A percentile compares a stretch with the other conserved stretches of the same genome.
Evolutionary conservation across 2,888 invertebrate species (phyloP).

Genomic region (Iselma pallidipennis): DNA sequence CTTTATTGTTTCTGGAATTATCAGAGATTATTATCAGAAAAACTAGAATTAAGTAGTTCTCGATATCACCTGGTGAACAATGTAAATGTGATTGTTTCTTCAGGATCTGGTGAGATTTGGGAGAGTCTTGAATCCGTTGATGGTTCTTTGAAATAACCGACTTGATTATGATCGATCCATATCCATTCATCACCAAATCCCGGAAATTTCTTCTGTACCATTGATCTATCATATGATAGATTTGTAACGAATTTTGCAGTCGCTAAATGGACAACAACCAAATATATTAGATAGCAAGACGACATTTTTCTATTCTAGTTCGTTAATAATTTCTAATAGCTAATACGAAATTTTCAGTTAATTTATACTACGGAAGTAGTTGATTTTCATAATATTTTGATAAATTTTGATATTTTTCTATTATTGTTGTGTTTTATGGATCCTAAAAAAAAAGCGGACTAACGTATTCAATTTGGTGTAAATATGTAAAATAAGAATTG

Average conservation of each 20-base stretch:
- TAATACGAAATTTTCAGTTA: background rate
- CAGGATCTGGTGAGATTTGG: slow-evolving; percentile 27
- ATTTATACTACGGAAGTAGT: background rate
- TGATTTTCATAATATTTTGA: background rate
- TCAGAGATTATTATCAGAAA: background rate
- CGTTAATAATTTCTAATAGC: background rate
- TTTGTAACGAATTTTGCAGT: background rate
- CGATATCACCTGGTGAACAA: slow-evolving; percentile 58
- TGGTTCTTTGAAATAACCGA: background rate
- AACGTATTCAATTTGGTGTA: background rate
- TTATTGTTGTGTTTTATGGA: background rate
- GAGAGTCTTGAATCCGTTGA: slow-evolving; percentile 14
- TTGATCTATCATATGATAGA: background rate
- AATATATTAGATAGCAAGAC: background rate
- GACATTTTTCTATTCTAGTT: background rate
- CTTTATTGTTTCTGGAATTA: slow-evolving; percentile 4
- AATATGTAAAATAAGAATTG: background rate
- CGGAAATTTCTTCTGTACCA: slow-evolving; percentile 34
- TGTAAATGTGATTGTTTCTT: slow-evolving; percentile 57
- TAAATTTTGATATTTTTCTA: background rate
- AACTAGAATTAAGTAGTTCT: no score
- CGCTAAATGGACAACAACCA: background rate
- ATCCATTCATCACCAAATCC: slow-evolving; percentile 59
- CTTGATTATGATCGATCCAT: slow-evolving; percentile 56
- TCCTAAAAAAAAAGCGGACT: background rate